Base-by-base conservation (phyloP, 2,888 invertebrate genomes). In the Netelia fuscicornis region DNA sequence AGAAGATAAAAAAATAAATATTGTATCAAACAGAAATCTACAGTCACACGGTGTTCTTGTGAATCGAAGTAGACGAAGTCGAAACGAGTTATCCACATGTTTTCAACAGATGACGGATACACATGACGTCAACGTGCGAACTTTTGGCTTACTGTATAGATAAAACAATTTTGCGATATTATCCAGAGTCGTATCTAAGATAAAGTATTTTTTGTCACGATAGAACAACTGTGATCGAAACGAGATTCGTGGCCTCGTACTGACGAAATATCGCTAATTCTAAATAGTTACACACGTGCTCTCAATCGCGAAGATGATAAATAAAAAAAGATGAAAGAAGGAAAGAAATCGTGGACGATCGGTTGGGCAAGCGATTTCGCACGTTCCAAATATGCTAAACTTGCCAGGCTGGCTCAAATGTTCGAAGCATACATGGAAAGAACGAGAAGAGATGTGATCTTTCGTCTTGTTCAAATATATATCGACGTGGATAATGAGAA, bases 381-480 rank as follows among this genome's bases (percentile, higher is more conserved):
- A 2, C 44, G 78, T 64, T 75, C 37, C 17, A 79, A 58, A 64
- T n/a, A 70, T 52, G 78, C 85, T 79, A 81, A 82, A 75, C 74
- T 79, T 68, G 54, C 52, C 78, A 71, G 58, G 71, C 10, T 70
- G 42, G 82, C 65, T 85, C 82, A 85, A 85, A 85, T 82, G 65
- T 82, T 48, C 78, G 75, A 71, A 82, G 79, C 75, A 85, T 17
- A 85, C 85, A 82, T 62, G 52, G 11, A 44, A 58, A 17, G 48
- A 52, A 67, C 23, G 20, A 60, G 44, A 42, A 20, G 52, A 80
- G 13, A 64, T 13, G n/a, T 17, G 37, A 68, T 68, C 25, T 56
- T 52, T 77, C 13, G 48, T 3, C 10, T 20, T 9, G 20, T 20
- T n/a, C 58, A 20, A 17, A 17, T 58, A 58, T 58, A 58, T 58